phyloP scores from a whole-genome alignment of 2,113 vertebrate species.

The Scopus umbretta region DNA sequence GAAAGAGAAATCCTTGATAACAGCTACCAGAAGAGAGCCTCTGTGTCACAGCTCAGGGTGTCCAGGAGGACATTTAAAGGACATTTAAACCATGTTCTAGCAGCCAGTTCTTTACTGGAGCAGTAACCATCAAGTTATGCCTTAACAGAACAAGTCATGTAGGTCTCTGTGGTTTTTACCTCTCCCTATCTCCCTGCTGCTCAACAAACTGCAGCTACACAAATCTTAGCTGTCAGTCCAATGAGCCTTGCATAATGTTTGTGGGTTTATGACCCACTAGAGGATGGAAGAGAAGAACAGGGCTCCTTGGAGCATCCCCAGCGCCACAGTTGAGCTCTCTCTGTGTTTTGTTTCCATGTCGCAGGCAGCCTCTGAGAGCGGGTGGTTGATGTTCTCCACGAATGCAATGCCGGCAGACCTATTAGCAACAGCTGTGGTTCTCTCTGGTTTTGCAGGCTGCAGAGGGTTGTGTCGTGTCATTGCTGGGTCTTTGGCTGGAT shows the following conservation, averaged over 20 bases:
- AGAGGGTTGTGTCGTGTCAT: neutral
- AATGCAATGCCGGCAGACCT: neutral
- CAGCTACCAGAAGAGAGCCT: neutral
- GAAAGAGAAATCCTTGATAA: neutral
- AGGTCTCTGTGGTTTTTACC: neutral
- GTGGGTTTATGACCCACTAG: neutral
- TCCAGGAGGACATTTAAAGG: neutral
- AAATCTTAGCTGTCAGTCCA: slow-evolving; percentile 9
- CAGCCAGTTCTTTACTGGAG: neutral
- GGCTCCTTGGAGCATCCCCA: neutral
- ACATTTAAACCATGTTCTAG: neutral
- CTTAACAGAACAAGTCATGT: neutral
- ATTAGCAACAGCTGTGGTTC: neutral
- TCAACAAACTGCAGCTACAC: neutral
- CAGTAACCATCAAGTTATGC: neutral
- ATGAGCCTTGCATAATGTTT: neutral
- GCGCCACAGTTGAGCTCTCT: neutral
- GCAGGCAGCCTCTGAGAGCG: fast-evolving
- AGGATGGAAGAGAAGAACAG: neutral
- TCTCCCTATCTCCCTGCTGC: neutral
- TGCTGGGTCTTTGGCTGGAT: neutral
- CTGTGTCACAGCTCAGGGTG: neutral
- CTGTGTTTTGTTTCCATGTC: neutral
- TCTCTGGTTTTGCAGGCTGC: neutral
- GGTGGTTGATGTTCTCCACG: neutral